Evolutionary conservation across 2,113 vertebrate species (phyloP).

Genomic region (Pelvicachromis taeniatus): DNA sequence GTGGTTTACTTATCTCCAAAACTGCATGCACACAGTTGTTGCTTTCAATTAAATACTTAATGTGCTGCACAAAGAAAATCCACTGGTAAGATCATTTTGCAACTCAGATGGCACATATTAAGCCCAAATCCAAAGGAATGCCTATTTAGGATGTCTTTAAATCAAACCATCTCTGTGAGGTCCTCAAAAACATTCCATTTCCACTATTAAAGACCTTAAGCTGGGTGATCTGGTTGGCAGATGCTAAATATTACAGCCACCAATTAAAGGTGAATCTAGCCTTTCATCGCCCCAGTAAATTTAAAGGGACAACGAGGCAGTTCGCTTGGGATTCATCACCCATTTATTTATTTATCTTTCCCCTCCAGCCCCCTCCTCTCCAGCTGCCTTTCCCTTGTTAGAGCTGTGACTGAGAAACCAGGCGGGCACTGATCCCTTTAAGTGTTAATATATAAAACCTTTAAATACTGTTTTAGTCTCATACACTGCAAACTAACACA

Average conservation of each 20-base stretch:
- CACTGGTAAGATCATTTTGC: constrained; percentile 18
- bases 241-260: constrained; percentile 63
- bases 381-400: background rate
- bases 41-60: constrained; percentile 33
- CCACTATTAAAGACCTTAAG: constrained; percentile 51
- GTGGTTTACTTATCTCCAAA: constrained; percentile 18
- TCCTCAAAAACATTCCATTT: constrained; percentile 46
- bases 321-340: constrained; percentile 53
- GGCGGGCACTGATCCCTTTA: background rate
- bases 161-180: constrained; percentile 61
- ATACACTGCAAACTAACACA: background rate
- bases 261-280: constrained; percentile 67
- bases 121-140: constrained; percentile 54
- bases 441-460: background rate
- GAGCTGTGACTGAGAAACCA: background rate
- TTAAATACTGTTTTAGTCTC: background rate
- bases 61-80: constrained; percentile 21
- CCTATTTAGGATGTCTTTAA: constrained; percentile 63
- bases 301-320: constrained; percentile 32
- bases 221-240: constrained; percentile 60
- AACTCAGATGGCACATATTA: constrained; percentile 63
- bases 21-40: constrained; percentile 3
- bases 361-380: background rate
- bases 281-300: constrained; percentile 64
- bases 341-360: constrained; percentile 61